Evolutionary conservation across 37 sponge, comb jelly and placozoan genomes (phyloP), one percentile per base, ranked within the genome.

Genomic region (Chondrilla cf. caribensis): DNA sequence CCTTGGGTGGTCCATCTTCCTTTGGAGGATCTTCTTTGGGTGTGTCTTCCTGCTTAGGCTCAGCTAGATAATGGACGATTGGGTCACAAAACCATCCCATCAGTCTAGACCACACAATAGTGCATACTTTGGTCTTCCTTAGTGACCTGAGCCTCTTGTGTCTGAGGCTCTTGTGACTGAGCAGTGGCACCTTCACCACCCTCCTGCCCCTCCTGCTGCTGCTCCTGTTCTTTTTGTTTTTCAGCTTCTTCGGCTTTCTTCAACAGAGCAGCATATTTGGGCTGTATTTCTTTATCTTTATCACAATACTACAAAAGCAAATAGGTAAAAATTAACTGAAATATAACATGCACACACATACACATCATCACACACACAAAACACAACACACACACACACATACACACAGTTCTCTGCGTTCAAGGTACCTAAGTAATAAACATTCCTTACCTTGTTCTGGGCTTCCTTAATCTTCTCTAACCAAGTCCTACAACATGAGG

Each of bases 21-120:
- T 73, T 73, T 6, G 76, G 76, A 11, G 39, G 41, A 22, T 73
- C 76, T 9, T 39, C 76, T 38, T 73, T 37, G 44, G 76, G 43
- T 9, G 76, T 32, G n/a, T 73, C 76, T 28, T 38, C 76, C 24
- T 73, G 18, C 18, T 39, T 73, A 39, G 76, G 43, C n/a, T 41
- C 43, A 47, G 51, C 51, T 47, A 11, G 51, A 47, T 47, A 11
- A 47, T 14, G 51, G 11, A 47, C 6, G 51, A 47, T 47, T 6
- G 11, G 51, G 51, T 6, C 51, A 47, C 64, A 60, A 21, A 9
- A 60, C 5, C 9, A 60, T n/a, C 7, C 64, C 24, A 26, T n/a
- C 24, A 60, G 64, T 17, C 57, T 11, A 54, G 15, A 54, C 57
- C 57, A 54, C 17, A 54, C 57, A 54, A 54, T n/a, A 6, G 25